Percentiles rank a stretch among this genome's conserved stretches.
Conservation (phyloP, 1,140 invertebrate genomes). For the Steinernema khuongi region DNA sequence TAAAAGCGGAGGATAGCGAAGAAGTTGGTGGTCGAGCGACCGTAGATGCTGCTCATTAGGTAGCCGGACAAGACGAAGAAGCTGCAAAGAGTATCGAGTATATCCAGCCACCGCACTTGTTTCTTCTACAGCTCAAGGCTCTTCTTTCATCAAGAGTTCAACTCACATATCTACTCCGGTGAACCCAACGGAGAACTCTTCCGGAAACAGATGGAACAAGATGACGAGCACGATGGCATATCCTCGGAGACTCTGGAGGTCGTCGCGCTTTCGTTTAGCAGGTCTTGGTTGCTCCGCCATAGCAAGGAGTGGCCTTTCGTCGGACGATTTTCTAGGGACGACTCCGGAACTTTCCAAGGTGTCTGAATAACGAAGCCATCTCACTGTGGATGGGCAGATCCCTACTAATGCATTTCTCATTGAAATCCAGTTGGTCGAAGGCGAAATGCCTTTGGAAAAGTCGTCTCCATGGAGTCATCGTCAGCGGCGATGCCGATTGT, state of each 20-base stretch:
- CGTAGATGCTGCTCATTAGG: constrained; percentile 38
- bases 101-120: neutral
- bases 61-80: constrained; percentile 49
- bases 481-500: too few species aligned
- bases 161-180: constrained; percentile 45
- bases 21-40: constrained; percentile 22
- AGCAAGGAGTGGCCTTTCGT: too few species aligned
- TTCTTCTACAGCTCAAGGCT: neutral
- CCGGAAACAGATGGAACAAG: constrained; percentile 46
- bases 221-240: constrained; percentile 41
- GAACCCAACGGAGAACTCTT: constrained; percentile 36
- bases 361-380: too few species aligned
- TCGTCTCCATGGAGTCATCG: too few species aligned
- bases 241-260: constrained; percentile 42
- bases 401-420: too few species aligned
- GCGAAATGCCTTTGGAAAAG: too few species aligned
- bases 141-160: constrained; percentile 15
- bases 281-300: too few species aligned
- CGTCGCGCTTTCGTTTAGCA: constrained; percentile 26
- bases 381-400: too few species aligned
- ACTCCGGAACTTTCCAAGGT: too few species aligned
- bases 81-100: constrained; percentile 27
- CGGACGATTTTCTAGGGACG: too few species aligned
- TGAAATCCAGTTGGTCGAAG: too few species aligned
- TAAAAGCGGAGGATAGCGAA: constrained; percentile 32